Base-by-base conservation (phyloP, 53 echinoderm and acorn worm genomes). In the Apostichopus leukothele region DNA sequence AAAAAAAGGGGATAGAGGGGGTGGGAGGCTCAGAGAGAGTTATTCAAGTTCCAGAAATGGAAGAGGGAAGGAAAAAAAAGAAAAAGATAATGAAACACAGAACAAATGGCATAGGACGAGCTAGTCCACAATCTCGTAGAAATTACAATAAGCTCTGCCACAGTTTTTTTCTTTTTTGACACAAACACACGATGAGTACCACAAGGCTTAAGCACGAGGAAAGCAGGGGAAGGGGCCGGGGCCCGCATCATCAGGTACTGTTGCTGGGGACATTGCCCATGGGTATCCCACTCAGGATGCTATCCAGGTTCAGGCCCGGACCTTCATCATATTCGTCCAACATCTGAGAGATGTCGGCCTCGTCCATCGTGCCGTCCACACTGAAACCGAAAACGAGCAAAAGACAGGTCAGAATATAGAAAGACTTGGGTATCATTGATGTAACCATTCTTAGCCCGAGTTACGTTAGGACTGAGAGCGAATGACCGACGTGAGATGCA, bases 241-340 rank as follows among this genome's bases (percentile, higher is more conserved):
- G 39, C 26, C 77, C 23, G 50, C 11, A 76, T 76, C 10, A 76
- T 16, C 77, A 51, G 26, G 7, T 13, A 27, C 12, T 25, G 77
- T 7, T 27, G 85, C 66, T 85, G 85, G 66, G 11, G 6, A 60
- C 50, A 14, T 39, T 76, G 16, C 14, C 19, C 68, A 85, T 85
- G 61, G 88, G 75, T 74, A 87, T 87, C n/a, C 53, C 53, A 50
- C 88, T 87, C 19, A 87, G 60, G 53, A 87, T 87, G 10, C 53
- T 75, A 52, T 87, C 88, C 20, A 87, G 74, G 60, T 86, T 86
- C 52, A 68, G 27, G 6, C 67, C 86, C 18, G 86, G 74, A 52
- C 86, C 90, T 86, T 92, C 90, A 75, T 92, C 90, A 90, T 92
- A 89, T 79, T 92, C 92, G 50, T 92, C 92, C 83, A 92, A 16